phyloP scores from a whole-genome alignment of 2,888 invertebrate species.

The Invenusta paracnida region DNA sequence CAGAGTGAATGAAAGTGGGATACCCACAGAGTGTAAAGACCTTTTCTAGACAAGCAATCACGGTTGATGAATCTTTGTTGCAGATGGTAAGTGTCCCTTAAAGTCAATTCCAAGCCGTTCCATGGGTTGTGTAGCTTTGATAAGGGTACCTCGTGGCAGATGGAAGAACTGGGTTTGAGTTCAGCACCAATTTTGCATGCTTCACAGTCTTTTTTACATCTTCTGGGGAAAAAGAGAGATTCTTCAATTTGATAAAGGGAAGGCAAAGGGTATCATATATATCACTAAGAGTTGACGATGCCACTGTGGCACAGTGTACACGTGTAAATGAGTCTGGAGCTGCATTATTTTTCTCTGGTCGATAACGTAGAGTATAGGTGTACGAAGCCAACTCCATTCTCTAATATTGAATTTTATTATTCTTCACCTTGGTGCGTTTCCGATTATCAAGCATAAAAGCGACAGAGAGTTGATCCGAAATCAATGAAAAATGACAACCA shows the following conservation, averaged over 20 bases:
- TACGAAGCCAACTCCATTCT: constrained; percentile 15
- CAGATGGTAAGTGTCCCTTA: no score
- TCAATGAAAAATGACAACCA: constrained; percentile 44
- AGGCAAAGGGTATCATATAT: constrained; percentile 42
- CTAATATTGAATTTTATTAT: constrained; percentile 32
- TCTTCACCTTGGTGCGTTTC: constrained; percentile 31
- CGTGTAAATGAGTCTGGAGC: constrained; percentile 27
- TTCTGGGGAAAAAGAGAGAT: constrained; percentile 43
- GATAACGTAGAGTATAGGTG: constrained; percentile 8
- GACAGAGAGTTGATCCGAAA: constrained; percentile 29
- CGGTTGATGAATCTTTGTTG: no score
- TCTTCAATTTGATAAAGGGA: constrained; percentile 43
- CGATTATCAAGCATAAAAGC: constrained; percentile 44
- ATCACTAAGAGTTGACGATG: background rate
- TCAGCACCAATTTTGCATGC: constrained; percentile 37
- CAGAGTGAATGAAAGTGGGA: no score
- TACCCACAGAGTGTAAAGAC: no score
- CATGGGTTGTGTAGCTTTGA: no score
- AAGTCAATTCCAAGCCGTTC: no score
- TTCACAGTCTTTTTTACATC: constrained; percentile 36
- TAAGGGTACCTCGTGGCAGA: no score
- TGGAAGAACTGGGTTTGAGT: no score
- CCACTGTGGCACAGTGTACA: background rate
- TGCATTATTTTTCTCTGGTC: constrained; percentile 10
- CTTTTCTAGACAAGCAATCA: no score